Percentiles rank a stretch among this genome's conserved stretches.
phyloP scores from a whole-genome alignment of 1,140 invertebrate species.

The Hyles euphorbiae region DNA sequence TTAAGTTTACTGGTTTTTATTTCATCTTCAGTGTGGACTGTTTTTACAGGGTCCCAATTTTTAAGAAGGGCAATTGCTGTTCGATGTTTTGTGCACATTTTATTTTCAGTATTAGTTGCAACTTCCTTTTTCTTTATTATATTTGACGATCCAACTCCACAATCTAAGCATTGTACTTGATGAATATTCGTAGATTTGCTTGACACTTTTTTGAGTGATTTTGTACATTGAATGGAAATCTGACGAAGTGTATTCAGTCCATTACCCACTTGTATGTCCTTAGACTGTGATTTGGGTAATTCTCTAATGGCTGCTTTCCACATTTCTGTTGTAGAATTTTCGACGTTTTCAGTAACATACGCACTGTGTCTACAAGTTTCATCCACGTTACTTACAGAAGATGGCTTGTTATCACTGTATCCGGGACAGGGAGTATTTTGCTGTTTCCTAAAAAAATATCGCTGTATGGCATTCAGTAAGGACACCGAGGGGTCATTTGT shows the following conservation, averaged over 20 bases:
- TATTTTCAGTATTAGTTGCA: conserved; percentile 17
- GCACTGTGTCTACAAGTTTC: too few species aligned
- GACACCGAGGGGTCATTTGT: conserved; percentile 29
- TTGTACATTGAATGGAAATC: conserved; percentile 16
- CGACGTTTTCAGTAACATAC: too few species aligned
- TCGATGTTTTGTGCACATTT: conserved; percentile 26
- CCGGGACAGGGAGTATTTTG: not conserved
- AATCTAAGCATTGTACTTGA: conserved; percentile 10
- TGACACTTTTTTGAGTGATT: conserved; percentile 10
- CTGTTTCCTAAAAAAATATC: conserved; percentile 11
- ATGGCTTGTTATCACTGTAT: too few species aligned
- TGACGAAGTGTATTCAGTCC: conserved; percentile 5
- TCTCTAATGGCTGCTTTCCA: not conserved
- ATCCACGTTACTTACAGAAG: too few species aligned
- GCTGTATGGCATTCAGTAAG: conserved; percentile 19
- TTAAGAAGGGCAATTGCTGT: conserved; percentile 20
- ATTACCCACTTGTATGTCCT: conserved; percentile 18
- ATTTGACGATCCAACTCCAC: conserved; percentile 3
- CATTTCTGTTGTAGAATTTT: not conserved
- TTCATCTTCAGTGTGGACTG: not conserved
- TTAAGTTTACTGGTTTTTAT: conserved; percentile 4
- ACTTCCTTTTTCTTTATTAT: conserved; percentile 15
- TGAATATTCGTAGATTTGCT: conserved; percentile 17
- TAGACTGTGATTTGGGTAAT: conserved; percentile 5
- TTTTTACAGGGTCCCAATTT: conserved; percentile 13